Conservation (phyloP, 2,888 invertebrate species). For the Drosophila borealis region DNA sequence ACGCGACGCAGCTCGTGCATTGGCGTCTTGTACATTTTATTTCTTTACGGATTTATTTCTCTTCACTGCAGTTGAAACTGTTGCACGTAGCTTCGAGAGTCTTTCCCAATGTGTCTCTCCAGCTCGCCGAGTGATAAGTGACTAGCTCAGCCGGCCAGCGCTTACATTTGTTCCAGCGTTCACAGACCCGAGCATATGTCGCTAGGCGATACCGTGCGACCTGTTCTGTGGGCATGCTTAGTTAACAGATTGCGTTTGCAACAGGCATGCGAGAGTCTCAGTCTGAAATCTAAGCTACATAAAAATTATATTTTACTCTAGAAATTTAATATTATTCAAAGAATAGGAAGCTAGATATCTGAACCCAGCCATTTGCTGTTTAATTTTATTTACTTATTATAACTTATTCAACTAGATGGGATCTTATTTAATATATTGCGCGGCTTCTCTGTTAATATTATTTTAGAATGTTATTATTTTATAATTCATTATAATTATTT, state of each 20-base stretch:
- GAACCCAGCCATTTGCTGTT: too few relatives aligned
- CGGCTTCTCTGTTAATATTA: too few relatives aligned
- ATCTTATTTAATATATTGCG: too few relatives aligned
- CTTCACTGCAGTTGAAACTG: background rate
- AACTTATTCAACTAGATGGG: too few relatives aligned
- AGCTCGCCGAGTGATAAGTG: slow-evolving; percentile 32
- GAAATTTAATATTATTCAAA: too few relatives aligned
- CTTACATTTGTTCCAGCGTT: slow-evolving; percentile 14
- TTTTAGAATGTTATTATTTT: too few relatives aligned
- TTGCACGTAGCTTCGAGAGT: background rate
- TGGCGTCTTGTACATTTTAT: slow-evolving; percentile 53
- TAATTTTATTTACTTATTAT: too few relatives aligned
- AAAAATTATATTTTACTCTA: too few relatives aligned
- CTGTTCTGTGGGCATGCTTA: background rate
- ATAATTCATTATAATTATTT: too few relatives aligned
- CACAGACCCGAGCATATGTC: background rate
- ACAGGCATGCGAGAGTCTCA: background rate
- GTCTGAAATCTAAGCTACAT: too few relatives aligned
- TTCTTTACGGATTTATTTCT: background rate
- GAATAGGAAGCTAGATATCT: background rate
- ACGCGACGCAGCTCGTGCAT: slow-evolving; percentile 70
- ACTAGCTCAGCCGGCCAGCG: slow-evolving; percentile 22
- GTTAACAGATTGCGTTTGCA: background rate
- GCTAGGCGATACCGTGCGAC: background rate
- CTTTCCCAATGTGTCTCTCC: slow-evolving; percentile 20